A percentile compares a stretch with the other conserved stretches of the same genome.
These are phyloP conservation scores for Amblyopsis rosae DNA, from an alignment of 2,113 vertebrate genomes.

Conservation along the genomic window DNA sequence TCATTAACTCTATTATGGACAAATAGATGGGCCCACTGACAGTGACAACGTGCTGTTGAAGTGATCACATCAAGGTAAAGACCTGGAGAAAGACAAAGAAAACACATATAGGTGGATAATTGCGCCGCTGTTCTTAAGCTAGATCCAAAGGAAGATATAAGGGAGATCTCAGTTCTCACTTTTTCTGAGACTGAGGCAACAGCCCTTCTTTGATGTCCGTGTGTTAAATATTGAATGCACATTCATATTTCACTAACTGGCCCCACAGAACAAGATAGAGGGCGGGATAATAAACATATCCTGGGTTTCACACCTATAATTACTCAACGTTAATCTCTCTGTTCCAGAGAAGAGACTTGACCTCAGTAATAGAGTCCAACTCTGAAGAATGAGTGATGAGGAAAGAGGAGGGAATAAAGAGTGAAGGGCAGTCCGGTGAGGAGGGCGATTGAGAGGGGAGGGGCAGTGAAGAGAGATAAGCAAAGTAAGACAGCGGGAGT, in stretches of 20 bases:
- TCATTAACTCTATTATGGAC: no score
- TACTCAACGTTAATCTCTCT: slow-evolving; percentile 63
- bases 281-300: slow-evolving; percentile 57
- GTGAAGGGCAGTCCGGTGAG: neutral
- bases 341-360: slow-evolving; percentile 36
- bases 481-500: neutral
- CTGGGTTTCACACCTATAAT: slow-evolving; percentile 60
- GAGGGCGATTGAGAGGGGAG: neutral
- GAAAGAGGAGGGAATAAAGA: neutral
- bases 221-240: slow-evolving; percentile 71
- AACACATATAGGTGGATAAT: slow-evolving; percentile 24
- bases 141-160: neutral
- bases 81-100: neutral
- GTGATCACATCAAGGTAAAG: slow-evolving; percentile 2
- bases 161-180: slow-evolving; percentile 26
- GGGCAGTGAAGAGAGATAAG: neutral
- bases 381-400: slow-evolving; percentile 39
- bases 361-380: slow-evolving; percentile 45
- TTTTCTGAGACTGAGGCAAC: slow-evolving; percentile 12
- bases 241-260: slow-evolving; percentile 67
- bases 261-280: slow-evolving; percentile 45
- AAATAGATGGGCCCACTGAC: no score
- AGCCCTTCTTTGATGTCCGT: slow-evolving; percentile 55
- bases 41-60: neutral
- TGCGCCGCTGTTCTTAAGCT: slow-evolving; percentile 24